Evolutionary conservation across 1,140 invertebrate genomes (phyloP).

Genomic region (Camponotus vicinus): DNA sequence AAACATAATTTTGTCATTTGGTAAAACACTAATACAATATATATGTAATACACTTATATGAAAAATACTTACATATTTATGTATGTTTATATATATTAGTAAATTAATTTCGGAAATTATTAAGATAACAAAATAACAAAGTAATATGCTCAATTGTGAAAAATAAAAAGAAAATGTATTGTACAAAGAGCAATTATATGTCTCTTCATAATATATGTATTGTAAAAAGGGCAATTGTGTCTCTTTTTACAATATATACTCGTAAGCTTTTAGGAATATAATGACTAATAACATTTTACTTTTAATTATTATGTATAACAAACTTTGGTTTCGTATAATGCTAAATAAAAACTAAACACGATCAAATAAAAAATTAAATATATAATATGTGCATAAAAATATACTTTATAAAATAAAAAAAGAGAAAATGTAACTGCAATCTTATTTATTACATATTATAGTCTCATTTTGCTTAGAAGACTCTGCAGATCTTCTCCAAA

Average conservation of each 20-base stretch:
- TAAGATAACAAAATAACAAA: not conserved
- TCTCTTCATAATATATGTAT: not conserved
- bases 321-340: not conserved
- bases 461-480: not conserved
- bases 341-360: not conserved
- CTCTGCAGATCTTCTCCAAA: constrained; percentile 7
- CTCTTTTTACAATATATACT: not conserved
- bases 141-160: not conserved
- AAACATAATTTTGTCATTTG: constrained; percentile 6
- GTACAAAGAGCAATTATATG: not conserved
- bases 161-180: not conserved
- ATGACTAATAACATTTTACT: not conserved
- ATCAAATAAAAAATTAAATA: not conserved
- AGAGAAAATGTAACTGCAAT: not conserved
- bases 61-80: not conserved
- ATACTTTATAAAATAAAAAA: constrained; percentile 1
- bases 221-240: not conserved
- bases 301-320: not conserved
- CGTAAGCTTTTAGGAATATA: not conserved
- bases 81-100: not conserved
- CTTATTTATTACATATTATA: constrained; percentile 13
- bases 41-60: not conserved
- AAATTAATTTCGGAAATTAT: not conserved
- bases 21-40: not conserved
- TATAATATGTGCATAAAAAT: no score